Evolutionary conservation across 2,113 vertebrate species (phyloP).

Genomic region (Candoia aspera): DNA sequence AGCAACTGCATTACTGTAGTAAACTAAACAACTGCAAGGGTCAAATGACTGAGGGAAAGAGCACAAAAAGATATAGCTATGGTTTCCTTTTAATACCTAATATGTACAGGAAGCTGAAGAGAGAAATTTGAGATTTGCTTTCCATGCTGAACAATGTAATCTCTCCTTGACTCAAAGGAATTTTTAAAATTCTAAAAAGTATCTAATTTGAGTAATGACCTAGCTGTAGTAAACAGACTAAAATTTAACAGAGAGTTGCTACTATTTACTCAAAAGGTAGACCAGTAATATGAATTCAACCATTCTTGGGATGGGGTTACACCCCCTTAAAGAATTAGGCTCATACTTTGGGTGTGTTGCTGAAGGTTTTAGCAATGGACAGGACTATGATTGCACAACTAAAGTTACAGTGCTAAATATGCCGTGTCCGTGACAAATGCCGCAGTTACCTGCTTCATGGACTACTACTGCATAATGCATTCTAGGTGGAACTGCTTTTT

Average conservation of each 20-base stretch:
- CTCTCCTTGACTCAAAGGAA: not conserved
- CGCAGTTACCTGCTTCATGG: not conserved
- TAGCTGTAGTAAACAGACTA: not conserved
- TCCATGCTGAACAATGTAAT: not conserved
- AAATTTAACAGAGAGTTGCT: not conserved
- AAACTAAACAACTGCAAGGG: not conserved
- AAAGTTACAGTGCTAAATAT: not conserved
- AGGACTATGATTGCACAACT: not conserved
- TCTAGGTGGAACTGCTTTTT: not conserved
- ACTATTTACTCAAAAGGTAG: too few species aligned
- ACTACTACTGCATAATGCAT: not conserved
- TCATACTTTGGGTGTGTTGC: not conserved
- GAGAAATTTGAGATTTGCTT: not conserved
- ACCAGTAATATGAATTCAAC: not conserved
- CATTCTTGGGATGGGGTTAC: not conserved
- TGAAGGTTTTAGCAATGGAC: not conserved
- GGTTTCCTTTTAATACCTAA: not conserved
- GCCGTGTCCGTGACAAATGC: not conserved
- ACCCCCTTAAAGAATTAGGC: not conserved
- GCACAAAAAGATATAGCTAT: too few species aligned
- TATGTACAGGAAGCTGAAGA: not conserved
- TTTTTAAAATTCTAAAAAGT: not conserved
- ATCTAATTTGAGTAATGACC: not conserved
- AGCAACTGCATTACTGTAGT: not conserved
- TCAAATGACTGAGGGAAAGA: not conserved